Evolutionary conservation across 2,113 vertebrate genomes (phyloP), one percentile per base, ranked within the genome.

Genomic region (Salvelinus namaycush): DNA sequence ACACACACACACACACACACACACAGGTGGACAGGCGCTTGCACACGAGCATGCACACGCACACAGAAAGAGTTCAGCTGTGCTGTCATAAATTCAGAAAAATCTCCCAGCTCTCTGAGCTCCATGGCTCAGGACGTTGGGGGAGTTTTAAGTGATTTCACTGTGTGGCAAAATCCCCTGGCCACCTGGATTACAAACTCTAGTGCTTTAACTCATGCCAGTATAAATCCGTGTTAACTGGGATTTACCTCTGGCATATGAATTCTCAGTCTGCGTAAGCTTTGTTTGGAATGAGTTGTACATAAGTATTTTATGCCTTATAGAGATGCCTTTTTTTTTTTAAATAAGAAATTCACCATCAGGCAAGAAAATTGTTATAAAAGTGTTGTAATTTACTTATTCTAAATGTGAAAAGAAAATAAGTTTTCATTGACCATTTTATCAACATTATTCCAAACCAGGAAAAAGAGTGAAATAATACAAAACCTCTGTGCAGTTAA

Each of bases 181-280:
- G 91, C 92, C 91, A 93, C 92, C 93, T 94, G 93, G 93, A 94
- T 94, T 94, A 94, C 93, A 93, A 94, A 94, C 91, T 90, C 90
- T 89, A 92, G 91, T 93, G 92, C 92, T 94, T 94, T 93, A 94
- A 94, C 93, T 93, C 89, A 88, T 93, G 93, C 93, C 93, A 93
- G 92, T 90, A 89, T 92, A 92, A 93, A 93, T 93, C 93, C 91
- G 84, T 93, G 94, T 93, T 94, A 93, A 92, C 93, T 93, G 87
- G 89, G 93, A 93, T 94, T 94, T 93, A 93, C 92, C 94, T 93
- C 91, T 91, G 92, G 89, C 93, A 93, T 90, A 93, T 89, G 91
- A 93, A 94, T 93, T 89, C 93, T 92, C 91, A 90, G 91, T 93
- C 91, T 88, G 91, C 89, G 87, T 91, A 92, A 94, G 92, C 92